Evolutionary conservation across 2,888 invertebrate genomes (phyloP), one percentile per base, ranked within the genome.

Genomic region (Ditula angustiorana): DNA sequence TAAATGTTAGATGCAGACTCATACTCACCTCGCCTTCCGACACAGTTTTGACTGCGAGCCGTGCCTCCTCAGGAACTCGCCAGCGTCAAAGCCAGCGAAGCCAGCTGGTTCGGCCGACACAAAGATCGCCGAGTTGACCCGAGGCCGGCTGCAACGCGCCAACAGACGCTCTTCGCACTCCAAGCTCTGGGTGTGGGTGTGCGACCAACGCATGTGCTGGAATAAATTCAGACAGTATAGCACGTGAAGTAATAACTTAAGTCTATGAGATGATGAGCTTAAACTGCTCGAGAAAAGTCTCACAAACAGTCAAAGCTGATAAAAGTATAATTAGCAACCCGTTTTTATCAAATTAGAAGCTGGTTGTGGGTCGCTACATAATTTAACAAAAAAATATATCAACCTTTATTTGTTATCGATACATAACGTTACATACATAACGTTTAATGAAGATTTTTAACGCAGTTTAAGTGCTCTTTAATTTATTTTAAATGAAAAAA

Each of bases 91-190:
- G 44, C 95, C 96, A 63, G 95, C 96, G 81, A 96, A 96, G 24
- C 95, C 96, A 28, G 95, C 93, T 0, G 96, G 95, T 76, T 95
- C 95, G 70, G 95, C 95, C 58, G 96, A 96, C 67, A 97, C 96
- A 86, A 97, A 97, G 78, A 97, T 97, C 74, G 97, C 97, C 67
- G 97, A 97, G 86, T 97, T 97, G 81, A 97, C 96, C 61, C 97
- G 94, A 69, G 96, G 96, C 70, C 97, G 94, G 72, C 93, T 94
- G 75, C 94, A 94, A 66, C 94, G 93, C 56, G 94, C 91, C 77
- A 94, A 90, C 49, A 93, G 75, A 58, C 89, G 93, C 83, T 94
- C 95, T 79, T 94, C 94, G 78, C 94, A 95, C 87, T 94, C 94
- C 76, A 94, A 88, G 79, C 94, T 94, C 71, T 94, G 94, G 61